phyloP scores from a whole-genome alignment of 2,888 invertebrate species.

The Archips crataeganus region DNA sequence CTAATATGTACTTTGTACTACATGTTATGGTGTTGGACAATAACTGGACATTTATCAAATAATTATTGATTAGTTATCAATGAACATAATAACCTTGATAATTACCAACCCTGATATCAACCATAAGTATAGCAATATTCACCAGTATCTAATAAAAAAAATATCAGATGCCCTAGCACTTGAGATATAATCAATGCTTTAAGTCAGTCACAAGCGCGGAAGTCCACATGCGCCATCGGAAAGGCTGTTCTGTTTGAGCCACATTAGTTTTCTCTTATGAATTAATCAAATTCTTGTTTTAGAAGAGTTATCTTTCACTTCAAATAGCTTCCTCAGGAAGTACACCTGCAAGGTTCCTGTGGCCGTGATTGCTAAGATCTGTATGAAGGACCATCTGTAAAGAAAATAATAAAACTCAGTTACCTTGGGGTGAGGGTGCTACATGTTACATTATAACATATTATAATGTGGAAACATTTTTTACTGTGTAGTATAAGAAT shows the following conservation, averaged over 20 bases:
- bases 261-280: conserved; percentile 12
- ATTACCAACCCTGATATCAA: no score
- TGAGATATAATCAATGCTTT: no score
- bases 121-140: background rate
- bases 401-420: conserved; percentile 7
- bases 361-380: conserved; percentile 92
- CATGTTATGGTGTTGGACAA: no score
- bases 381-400: conserved; percentile 92
- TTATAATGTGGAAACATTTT: no score
- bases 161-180: background rate
- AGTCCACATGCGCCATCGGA: conserved; percentile 1
- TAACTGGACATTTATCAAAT: no score
- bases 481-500: no score
- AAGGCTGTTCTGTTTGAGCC: conserved; percentile 24
- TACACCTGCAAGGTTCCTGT: conserved; percentile 93
- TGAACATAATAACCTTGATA: no score
- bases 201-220: background rate
- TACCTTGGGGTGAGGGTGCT: no score
- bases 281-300: conserved; percentile 83
- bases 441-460: no score
- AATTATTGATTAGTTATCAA: no score
- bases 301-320: conserved; percentile 89
- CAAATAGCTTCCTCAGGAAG: conserved; percentile 95
- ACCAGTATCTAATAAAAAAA: background rate
- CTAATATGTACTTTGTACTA: no score